Evolutionary conservation across 2,797 vertebrate genomes (phyloP), one percentile per base, ranked within the genome.

Genomic region (Rhincodon typus): DNA sequence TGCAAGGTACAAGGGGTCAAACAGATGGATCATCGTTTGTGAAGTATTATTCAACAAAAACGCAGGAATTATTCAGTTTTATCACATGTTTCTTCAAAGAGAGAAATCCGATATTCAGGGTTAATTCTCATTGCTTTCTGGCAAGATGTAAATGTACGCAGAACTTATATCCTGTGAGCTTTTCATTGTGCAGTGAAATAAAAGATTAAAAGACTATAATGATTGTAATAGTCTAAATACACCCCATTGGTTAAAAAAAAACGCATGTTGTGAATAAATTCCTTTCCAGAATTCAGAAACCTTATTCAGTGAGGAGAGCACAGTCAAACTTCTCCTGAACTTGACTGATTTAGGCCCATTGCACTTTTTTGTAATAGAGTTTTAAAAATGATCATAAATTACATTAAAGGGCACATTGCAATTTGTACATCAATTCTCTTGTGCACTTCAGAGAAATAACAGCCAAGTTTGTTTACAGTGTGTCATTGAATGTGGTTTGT

Each of bases 361-460:
- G 96, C 96, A 93, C 96, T 96, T 97, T 97, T 97, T 97, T 96
- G 97, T 96, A 96, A 96, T 96, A 96, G 96, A 96, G 95, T 96
- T 97, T 96, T 96, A 96, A 96, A 94, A 96, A 96, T 94, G 95
- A 96, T 96, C 96, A 96, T 96, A 97, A 97, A 97, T 97, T 96
- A 97, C 34, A 69, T 94, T 95, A 97, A 97, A 97, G 96, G 96
- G 77, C 88, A 97, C 96, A 96, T 95, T 96, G 95, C 96, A 96
- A 96, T 96, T 96, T 97, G 96, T 96, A 96, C 96, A 96, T 96
- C 96, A 95, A 95, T 96, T 96, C 90, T 84, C 50, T 96, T 38
- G 86, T 42, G 7, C 46, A 57, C 42, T 95, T 95, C 15, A 6
- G 25, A 96, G 93, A 96, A 97, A 97, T 96, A 96, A 97, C 96